Conservation (phyloP, 2,888 invertebrate genomes). For the Lasioglossum marginatum region DNA sequence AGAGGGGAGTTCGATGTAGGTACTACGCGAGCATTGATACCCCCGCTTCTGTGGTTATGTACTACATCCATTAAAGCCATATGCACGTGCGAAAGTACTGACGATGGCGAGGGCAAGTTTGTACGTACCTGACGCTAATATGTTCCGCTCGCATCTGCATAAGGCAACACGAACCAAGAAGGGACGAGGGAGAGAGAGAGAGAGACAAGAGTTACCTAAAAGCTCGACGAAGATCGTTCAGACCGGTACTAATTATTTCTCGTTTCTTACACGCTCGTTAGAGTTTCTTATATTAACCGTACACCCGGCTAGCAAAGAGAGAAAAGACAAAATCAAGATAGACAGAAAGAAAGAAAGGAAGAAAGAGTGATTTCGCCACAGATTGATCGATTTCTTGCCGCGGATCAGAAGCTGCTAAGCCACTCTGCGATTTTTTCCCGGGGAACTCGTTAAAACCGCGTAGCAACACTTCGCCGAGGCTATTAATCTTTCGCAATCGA, state of each 20-base stretch:
- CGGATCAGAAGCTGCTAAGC: slow-evolving; percentile 42
- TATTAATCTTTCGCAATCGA: slow-evolving; percentile 60
- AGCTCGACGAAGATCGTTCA: slow-evolving; percentile 16
- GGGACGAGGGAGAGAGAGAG: slow-evolving; percentile 4
- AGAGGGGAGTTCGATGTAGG: slow-evolving; percentile 34
- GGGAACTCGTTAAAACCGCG: slow-evolving; percentile 51
- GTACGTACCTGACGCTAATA: slow-evolving; percentile 73
- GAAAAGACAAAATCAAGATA: neutral
- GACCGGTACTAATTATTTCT: slow-evolving; percentile 75
- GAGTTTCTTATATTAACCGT: slow-evolving; percentile 61
- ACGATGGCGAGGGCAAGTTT: slow-evolving; percentile 71
- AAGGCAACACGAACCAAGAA: slow-evolving; percentile 60
- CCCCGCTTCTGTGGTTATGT: slow-evolving; percentile 70
- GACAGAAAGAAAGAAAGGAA: neutral
- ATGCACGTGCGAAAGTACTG: slow-evolving; percentile 73
- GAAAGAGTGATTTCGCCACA: slow-evolving; percentile 22
- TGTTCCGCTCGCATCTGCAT: slow-evolving; percentile 72
- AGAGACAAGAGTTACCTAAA: neutral
- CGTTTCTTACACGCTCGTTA: slow-evolving; percentile 76
- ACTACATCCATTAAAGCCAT: slow-evolving; percentile 75
- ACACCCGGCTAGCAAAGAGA: slow-evolving; percentile 28
- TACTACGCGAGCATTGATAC: slow-evolving; percentile 66
- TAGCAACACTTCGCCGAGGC: slow-evolving; percentile 44
- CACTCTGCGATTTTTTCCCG: slow-evolving; percentile 19
- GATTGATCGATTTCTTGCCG: slow-evolving; percentile 57